Percentiles rank a stretch among this genome's conserved stretches.
phyloP scores from a whole-genome alignment of 2,888 invertebrate genomes.

The Diachrysia chrysitis region DNA sequence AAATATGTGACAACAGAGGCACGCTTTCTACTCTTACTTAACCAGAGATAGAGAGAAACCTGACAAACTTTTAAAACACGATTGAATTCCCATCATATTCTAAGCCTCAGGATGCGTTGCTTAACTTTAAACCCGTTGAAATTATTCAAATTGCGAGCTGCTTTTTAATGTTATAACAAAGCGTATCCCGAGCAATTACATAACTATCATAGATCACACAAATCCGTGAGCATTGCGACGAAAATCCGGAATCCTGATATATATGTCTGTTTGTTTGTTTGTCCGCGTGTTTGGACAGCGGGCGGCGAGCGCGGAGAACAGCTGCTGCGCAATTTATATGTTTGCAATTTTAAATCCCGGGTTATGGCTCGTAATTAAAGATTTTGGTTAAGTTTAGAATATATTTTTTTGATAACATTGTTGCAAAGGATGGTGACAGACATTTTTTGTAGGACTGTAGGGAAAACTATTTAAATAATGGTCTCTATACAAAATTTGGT shows the following conservation, averaged over 20 bases:
- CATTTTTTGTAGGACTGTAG: not conserved
- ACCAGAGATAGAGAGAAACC: too few species aligned
- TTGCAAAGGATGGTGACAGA: not conserved
- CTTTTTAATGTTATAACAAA: not conserved
- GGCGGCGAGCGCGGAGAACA: constrained; percentile 44
- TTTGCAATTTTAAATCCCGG: constrained; percentile 56
- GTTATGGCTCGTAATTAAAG: constrained; percentile 39
- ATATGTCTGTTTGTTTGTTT: constrained; percentile 58
- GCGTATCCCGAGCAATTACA: not conserved
- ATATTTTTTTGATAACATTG: not conserved
- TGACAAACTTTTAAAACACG: too few species aligned
- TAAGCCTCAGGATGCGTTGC: not conserved
- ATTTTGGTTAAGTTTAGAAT: constrained; percentile 7
- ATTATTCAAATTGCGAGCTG: not conserved
- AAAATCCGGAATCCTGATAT: constrained; percentile 62
- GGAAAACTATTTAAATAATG: too few species aligned
- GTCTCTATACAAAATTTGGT: too few species aligned
- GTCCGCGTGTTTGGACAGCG: constrained; percentile 51
- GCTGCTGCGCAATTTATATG: constrained; percentile 57
- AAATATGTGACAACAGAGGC: too few species aligned
- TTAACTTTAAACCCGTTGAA: not conserved
- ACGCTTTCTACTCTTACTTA: too few species aligned
- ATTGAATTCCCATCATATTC: too few species aligned
- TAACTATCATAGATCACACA: constrained; percentile 41
- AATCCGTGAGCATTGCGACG: constrained; percentile 43